Evolutionary conservation across 2,888 invertebrate genomes (phyloP), one percentile per base, ranked within the genome.

Genomic region (Ophion obscuratus): DNA sequence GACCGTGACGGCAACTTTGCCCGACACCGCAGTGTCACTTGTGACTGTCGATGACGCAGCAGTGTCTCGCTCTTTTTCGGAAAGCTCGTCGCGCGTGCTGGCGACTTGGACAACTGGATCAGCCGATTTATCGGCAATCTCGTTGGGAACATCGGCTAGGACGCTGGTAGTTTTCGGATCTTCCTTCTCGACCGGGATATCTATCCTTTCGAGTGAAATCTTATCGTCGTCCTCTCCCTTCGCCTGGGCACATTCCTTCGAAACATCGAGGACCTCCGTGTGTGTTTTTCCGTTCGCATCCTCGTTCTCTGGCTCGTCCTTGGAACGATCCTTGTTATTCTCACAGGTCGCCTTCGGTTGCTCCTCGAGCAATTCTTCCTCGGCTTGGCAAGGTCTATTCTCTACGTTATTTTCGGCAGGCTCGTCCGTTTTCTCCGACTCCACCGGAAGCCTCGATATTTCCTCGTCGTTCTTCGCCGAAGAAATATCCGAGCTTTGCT

Each of bases 381-480:
- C 68, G 53, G 53, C 17, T 62, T 71, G 62, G 81, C 66, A 20
- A 14, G 40, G 14, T 68, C 0, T 53, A 53, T 53, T 17, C 53
- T 53, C 53, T 17, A 53, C 14, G 2, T 53, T 53, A 53, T 53
- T 53, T 17, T 53, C 53, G 17, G 53, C 17, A 14, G 53, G 53
- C 17, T 53, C 53, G 17, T 53, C 44, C 40, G n/a, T 24, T 11
- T 71, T 64, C 27, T 36, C 31, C 61, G 61, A 74, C 20, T 40
- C 44, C 91, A 95, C 94, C 93, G 93, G 93, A 2, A 73, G 64
- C 73, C 53, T 75, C n/a, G 78, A 24, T 20, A 76, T 68, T 76
- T 85, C 81, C 5, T 75, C 66, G 9, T 70, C 47, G 0, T 36
- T 75, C 44, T 31, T 40, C 11, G 36, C 36, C n/a, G 81, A 70